Conservation (phyloP, 1,140 invertebrate genomes). For the Uloborus diversus region DNA sequence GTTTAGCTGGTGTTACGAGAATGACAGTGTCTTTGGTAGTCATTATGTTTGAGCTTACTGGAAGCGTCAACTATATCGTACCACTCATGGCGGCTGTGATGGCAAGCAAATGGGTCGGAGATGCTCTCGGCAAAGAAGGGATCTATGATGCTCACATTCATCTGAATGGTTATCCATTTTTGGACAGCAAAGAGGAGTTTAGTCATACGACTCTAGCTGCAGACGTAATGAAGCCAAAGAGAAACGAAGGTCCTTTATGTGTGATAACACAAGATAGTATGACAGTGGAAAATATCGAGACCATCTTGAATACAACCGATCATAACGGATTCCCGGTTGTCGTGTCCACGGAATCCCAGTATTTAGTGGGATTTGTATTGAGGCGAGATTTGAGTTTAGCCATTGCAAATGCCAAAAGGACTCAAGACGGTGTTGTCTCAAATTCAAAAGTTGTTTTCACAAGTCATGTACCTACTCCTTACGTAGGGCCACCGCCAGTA, state of each 20-base stretch:
- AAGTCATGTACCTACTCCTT: constrained; percentile 62
- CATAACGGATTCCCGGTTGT: constrained; percentile 99
- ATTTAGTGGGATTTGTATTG: constrained; percentile 96
- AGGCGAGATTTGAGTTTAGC: constrained; percentile 91
- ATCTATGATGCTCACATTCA: constrained; percentile 99
- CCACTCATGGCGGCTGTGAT: constrained; percentile 99
- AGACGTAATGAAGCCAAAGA: constrained; percentile 94
- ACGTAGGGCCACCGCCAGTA: constrained; percentile 76
- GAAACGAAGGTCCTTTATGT: constrained; percentile 56
- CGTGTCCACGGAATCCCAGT: constrained; percentile 94
- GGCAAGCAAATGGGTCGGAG: constrained; percentile 99
- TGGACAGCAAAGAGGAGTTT: constrained; percentile 99
- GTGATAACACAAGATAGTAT: constrained; percentile 68
- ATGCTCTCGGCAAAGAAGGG: constrained; percentile 85
- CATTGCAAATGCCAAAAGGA: constrained; percentile 87
- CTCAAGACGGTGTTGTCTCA: constrained; percentile 86
- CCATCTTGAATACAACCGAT: constrained; percentile 90
- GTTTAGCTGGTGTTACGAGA: constrained; percentile 96
- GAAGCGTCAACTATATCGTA: constrained; percentile 97
- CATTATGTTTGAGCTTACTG: constrained; percentile 99
- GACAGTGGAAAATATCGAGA: constrained; percentile 95
- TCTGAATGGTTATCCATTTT: constrained; percentile 97
- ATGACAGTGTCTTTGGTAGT: constrained; percentile 99
- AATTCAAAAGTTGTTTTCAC: constrained; percentile 89
- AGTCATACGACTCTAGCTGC: constrained; percentile 95